Evolutionary conservation across 2,888 invertebrate species (phyloP).

Genomic region (Therioaphis trifolii): DNA sequence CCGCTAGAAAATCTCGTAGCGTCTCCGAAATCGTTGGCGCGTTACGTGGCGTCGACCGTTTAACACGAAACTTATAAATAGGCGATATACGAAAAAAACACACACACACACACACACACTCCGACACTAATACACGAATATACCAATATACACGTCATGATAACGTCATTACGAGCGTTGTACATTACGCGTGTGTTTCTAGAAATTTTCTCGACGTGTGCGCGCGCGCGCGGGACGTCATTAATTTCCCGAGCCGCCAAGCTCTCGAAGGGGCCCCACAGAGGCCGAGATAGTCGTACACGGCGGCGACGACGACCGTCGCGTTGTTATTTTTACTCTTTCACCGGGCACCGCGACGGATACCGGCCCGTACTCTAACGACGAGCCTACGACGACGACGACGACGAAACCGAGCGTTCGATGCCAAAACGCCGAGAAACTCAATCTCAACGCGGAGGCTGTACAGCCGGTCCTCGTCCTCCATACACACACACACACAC

Average conservation of each 20-base stretch:
- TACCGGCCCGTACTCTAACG: background rate
- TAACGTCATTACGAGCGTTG: too few species aligned
- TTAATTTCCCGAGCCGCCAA: constrained; percentile 33
- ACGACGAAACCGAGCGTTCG: background rate
- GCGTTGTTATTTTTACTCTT: constrained; percentile 44
- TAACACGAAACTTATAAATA: background rate
- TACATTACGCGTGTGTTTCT: too few species aligned
- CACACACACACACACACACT: too few species aligned
- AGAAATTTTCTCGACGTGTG: too few species aligned
- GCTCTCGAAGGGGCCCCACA: background rate
- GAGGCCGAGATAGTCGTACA: background rate
- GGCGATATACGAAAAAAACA: background rate
- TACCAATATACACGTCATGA: too few species aligned
- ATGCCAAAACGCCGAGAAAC: constrained; percentile 22
- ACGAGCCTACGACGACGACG: background rate
- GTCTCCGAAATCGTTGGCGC: background rate
- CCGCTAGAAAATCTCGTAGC: background rate
- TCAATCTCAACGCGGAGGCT: too few species aligned
- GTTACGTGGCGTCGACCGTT: background rate
- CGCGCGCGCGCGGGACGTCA: background rate
- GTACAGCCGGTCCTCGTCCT: too few species aligned
- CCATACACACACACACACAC: too few species aligned
- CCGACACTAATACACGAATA: too few species aligned
- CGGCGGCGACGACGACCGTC: too few species aligned
- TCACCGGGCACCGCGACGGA: background rate